phyloP scores from a whole-genome alignment of 2,113 vertebrate genomes.

The Gavia stellata region DNA sequence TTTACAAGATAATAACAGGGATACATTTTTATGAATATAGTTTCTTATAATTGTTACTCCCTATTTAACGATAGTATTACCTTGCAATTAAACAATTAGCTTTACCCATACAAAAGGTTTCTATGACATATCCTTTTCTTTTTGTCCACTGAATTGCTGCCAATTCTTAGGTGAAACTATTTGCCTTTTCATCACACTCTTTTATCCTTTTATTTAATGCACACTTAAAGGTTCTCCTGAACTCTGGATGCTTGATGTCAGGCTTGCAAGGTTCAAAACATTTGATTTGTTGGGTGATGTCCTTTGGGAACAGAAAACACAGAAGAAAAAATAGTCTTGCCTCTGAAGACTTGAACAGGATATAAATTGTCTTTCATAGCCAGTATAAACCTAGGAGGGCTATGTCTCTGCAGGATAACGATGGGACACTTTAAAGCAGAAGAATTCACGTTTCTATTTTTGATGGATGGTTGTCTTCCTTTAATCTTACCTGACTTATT shows the following conservation, averaged over 20 bases:
- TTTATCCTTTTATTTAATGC: neutral
- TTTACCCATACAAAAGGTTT: neutral
- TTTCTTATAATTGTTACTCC: neutral
- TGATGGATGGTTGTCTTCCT: neutral
- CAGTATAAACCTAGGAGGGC: neutral
- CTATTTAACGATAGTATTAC: neutral
- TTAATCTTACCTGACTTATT: neutral
- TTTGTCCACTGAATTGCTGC: neutral
- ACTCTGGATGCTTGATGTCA: neutral
- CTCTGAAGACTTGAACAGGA: neutral
- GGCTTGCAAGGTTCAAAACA: neutral
- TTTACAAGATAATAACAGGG: neutral
- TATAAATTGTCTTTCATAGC: neutral
- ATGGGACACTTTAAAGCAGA: neutral
- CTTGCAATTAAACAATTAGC: constrained; percentile 11
- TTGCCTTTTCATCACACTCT: neutral
- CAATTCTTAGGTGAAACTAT: neutral
- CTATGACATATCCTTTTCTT: neutral
- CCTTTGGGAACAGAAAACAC: neutral
- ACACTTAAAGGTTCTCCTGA: neutral
- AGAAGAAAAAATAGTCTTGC: neutral
- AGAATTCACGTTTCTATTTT: neutral
- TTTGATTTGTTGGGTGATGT: neutral
- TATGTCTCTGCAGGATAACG: neutral
- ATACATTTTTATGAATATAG: neutral